Evolutionary conservation across 2,113 vertebrate species (phyloP).

Genomic region (Ptychochromis oligacanthus): DNA sequence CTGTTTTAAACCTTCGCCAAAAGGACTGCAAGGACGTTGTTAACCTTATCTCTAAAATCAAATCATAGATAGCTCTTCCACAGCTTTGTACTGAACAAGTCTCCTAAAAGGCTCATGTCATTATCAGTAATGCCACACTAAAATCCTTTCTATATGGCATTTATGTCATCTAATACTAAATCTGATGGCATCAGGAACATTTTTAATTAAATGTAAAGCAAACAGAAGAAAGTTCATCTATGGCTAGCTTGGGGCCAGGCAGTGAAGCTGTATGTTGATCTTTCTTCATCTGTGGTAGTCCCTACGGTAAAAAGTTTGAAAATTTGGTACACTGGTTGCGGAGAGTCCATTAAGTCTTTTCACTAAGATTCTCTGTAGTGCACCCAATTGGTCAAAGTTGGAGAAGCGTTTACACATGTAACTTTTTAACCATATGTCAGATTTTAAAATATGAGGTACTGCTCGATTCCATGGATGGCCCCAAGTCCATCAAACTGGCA

Average conservation of each 20-base stretch:
- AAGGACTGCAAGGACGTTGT: accelerated
- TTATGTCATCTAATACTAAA: not conserved
- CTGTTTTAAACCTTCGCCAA: not conserved
- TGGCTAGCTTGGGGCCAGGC: not conserved
- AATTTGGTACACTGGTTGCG: not conserved
- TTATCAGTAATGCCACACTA: not conserved
- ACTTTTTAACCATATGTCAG: not conserved
- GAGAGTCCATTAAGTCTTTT: no score
- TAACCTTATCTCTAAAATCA: not conserved
- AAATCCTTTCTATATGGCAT: not conserved
- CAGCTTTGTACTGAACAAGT: not conserved
- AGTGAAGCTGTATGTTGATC: not conserved
- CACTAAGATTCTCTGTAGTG: no score
- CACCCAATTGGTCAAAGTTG: no score
- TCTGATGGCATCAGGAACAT: not conserved
- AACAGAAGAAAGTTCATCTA: not conserved
- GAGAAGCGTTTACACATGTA: no score
- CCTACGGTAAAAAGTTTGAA: not conserved
- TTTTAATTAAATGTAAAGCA: not conserved
- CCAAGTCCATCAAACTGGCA: not conserved
- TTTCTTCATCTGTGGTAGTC: no score
- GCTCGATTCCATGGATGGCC: no score
- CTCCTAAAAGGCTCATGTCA: not conserved
- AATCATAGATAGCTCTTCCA: not conserved
- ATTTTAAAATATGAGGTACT: not conserved